Percentiles rank a stretch among this genome's conserved stretches.
Evolutionary conservation across 2,797 vertebrate genomes (phyloP).

Genomic region (Labeo calbasu): DNA sequence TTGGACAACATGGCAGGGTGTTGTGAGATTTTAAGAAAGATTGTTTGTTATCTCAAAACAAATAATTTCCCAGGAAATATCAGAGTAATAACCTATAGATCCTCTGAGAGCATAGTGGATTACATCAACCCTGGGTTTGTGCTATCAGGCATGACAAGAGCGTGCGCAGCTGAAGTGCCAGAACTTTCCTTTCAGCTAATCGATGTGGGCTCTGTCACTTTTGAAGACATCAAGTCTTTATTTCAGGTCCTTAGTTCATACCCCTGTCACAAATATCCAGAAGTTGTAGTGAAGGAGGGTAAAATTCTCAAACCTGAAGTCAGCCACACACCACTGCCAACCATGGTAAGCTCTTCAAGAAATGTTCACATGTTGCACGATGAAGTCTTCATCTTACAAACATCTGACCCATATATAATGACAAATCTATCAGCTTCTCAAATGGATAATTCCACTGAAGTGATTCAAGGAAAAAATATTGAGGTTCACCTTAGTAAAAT

Average conservation of each 20-base stretch:
- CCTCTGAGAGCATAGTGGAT: slow-evolving; percentile 78
- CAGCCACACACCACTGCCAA: slow-evolving; percentile 66
- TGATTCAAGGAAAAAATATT: slow-evolving; percentile 65
- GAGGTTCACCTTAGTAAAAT: slow-evolving; percentile 79
- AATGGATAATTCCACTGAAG: slow-evolving; percentile 29
- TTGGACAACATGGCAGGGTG: slow-evolving; percentile 74
- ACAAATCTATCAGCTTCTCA: slow-evolving; percentile 72
- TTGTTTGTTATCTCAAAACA: slow-evolving; percentile 76
- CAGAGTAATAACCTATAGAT: slow-evolving; percentile 81
- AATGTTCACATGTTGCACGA: slow-evolving; percentile 45
- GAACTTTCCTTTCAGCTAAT: slow-evolving; percentile 78
- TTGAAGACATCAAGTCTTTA: slow-evolving; percentile 75
- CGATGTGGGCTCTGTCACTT: slow-evolving; percentile 69
- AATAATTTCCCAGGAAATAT: slow-evolving; percentile 69
- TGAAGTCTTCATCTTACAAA: slow-evolving; percentile 75
- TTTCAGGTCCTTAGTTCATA: slow-evolving; percentile 73
- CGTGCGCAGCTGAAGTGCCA: slow-evolving; percentile 76
- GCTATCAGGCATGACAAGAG: slow-evolving; percentile 82
- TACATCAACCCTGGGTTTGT: slow-evolving; percentile 82
- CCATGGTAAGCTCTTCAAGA: slow-evolving; percentile 26
- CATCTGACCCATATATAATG: slow-evolving; percentile 76
- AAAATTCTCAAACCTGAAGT: slow-evolving; percentile 71
- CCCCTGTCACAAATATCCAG: slow-evolving; percentile 75
- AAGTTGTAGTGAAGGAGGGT: slow-evolving; percentile 81
- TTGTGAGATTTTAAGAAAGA: slow-evolving; percentile 82